Evolutionary conservation across 2,888 invertebrate genomes (phyloP).

Genomic region (Cremastinae sp.): DNA sequence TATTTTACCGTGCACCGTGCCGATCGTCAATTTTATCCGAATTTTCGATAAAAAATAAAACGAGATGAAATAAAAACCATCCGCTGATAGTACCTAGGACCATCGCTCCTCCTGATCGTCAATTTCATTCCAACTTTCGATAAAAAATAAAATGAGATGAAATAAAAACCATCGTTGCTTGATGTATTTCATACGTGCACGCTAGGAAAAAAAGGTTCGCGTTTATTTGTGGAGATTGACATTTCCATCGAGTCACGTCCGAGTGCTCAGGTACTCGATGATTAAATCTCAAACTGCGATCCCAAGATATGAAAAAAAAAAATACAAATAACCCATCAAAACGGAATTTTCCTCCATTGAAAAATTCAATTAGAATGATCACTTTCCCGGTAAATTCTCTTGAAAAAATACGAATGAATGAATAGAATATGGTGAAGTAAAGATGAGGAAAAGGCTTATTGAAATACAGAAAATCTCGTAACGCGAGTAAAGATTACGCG

Average conservation of each 20-base stretch:
- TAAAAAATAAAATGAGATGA: conserved; percentile 29
- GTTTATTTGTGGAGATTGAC: conserved; percentile 8
- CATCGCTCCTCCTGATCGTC: conserved; percentile 22
- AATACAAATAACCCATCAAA: too few relatives aligned
- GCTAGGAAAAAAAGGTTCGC: not conserved
- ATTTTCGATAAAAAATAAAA: conserved; percentile 44
- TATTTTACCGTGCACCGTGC: conserved; percentile 51
- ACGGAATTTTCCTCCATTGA: too few relatives aligned
- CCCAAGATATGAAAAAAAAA: too few relatives aligned
- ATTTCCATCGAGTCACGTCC: conserved; percentile 17
- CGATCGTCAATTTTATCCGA: conserved; percentile 43
- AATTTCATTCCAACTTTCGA: conserved; percentile 45
- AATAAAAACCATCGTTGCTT: conserved; percentile 28
- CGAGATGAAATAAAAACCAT: conserved; percentile 24
- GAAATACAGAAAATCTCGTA: conserved; percentile 28
- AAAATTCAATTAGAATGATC: too few relatives aligned
- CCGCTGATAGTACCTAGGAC: conserved; percentile 22
- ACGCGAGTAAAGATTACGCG: too few relatives aligned
- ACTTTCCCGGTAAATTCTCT: too few relatives aligned
- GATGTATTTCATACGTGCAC: not conserved
- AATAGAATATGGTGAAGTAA: not conserved
- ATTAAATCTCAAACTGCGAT: conserved; percentile 21
- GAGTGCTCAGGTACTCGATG: conserved; percentile 25
- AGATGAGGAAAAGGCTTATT: not conserved
- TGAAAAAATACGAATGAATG: too few relatives aligned